Conservation (phyloP, 1,140 invertebrate genomes). For the Atta cephalotes region DNA sequence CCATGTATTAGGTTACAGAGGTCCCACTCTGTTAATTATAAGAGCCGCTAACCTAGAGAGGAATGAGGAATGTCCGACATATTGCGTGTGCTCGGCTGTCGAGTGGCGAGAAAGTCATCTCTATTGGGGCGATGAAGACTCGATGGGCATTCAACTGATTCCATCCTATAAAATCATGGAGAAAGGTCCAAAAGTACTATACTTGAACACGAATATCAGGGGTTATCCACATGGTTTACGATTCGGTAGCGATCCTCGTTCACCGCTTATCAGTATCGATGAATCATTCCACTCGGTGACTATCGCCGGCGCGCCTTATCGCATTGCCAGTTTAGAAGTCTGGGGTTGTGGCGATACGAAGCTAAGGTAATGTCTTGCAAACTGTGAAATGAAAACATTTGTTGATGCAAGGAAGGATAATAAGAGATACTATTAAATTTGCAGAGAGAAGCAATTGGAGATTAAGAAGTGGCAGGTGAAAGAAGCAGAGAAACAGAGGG, state of each 20-base stretch:
- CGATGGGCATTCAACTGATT: slow-evolving; percentile 91
- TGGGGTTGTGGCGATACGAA: slow-evolving; percentile 94
- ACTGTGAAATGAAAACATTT: background rate
- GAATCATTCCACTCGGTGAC: slow-evolving; percentile 82
- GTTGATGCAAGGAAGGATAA: background rate
- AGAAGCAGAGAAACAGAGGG: slow-evolving; percentile 93
- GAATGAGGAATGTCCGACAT: slow-evolving; percentile 89
- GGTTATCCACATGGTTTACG: slow-evolving; percentile 94
- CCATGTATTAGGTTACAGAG: slow-evolving; percentile 94
- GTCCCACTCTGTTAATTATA: slow-evolving; percentile 93
- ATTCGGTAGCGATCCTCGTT: slow-evolving; percentile 92
- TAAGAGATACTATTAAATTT: slow-evolving; percentile 18
- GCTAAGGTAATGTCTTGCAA: slow-evolving; percentile 81
- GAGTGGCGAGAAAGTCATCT: slow-evolving; percentile 95
- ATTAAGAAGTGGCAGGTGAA: slow-evolving; percentile 96
- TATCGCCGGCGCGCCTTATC: slow-evolving; percentile 86
- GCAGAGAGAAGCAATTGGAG: slow-evolving; percentile 92
- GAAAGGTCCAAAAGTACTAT: slow-evolving; percentile 91
- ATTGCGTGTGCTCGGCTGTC: slow-evolving; percentile 92
- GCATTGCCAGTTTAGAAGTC: slow-evolving; percentile 89
- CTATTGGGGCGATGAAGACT: slow-evolving; percentile 93
- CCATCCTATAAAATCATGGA: slow-evolving; percentile 91
- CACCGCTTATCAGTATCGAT: slow-evolving; percentile 90
- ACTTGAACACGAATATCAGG: slow-evolving; percentile 93
- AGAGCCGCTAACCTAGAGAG: slow-evolving; percentile 83